Evolutionary conservation across 2,888 invertebrate species (phyloP).

Genomic region (Metalampra italica): DNA sequence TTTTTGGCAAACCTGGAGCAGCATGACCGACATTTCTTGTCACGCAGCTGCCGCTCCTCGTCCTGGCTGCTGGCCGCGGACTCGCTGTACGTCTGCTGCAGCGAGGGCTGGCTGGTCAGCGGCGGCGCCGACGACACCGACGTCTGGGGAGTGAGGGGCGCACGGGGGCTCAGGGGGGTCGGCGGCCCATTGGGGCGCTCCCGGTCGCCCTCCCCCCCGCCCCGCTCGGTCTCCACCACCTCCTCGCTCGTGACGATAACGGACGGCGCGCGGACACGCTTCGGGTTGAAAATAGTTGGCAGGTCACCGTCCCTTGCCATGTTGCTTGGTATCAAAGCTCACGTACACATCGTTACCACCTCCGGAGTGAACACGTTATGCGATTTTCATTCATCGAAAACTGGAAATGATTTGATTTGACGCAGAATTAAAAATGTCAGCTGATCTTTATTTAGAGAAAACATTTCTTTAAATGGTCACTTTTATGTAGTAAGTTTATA

Average conservation of each 20-base stretch:
- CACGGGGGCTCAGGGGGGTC: slow-evolving; percentile 64
- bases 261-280: slow-evolving; percentile 82
- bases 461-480: slow-evolving; percentile 9
- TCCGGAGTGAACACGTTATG: neutral
- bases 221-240: slow-evolving; percentile 60
- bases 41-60: slow-evolving; percentile 73
- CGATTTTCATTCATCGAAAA: slow-evolving; percentile 4
- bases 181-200: slow-evolving; percentile 68
- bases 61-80: slow-evolving; percentile 81
- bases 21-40: slow-evolving; percentile 83
- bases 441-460: slow-evolving; percentile 16
- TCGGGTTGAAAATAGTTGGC: slow-evolving; percentile 89
- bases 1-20: slow-evolving; percentile 91
- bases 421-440: slow-evolving; percentile 13
- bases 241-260: slow-evolving; percentile 84
- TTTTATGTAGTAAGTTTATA: neutral
- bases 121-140: slow-evolving; percentile 73
- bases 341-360: slow-evolving; percentile 25
- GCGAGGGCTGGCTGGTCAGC: slow-evolving; percentile 65
- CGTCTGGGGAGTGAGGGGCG: slow-evolving; percentile 65
- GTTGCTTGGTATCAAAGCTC: slow-evolving; percentile 23
- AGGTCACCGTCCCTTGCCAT: slow-evolving; percentile 87
- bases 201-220: slow-evolving; percentile 48
- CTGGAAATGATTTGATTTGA: slow-evolving; percentile 5
- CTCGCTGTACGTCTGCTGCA: slow-evolving; percentile 70